Evolutionary conservation across 2,113 vertebrate species (phyloP).

Genomic region (Brachirus orientalis): DNA sequence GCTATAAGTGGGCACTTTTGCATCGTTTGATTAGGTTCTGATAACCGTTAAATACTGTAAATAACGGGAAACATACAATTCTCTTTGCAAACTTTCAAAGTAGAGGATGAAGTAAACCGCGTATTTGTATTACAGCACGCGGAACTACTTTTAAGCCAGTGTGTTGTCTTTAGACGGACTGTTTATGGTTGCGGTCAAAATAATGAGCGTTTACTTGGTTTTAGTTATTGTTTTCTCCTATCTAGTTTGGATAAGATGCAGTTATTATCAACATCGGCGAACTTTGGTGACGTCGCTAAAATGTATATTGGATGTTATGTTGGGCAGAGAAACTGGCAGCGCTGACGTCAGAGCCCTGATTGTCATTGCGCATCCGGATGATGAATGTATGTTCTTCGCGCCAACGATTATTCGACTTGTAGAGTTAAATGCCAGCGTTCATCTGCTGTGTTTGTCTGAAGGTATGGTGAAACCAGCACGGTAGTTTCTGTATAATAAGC

Average conservation of each 20-base stretch:
- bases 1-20: not conserved
- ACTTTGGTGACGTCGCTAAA: conserved; percentile 31
- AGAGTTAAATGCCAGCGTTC: conserved; percentile 73
- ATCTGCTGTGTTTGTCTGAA: conserved; percentile 92
- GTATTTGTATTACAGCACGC: not conserved
- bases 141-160: conserved; percentile 63
- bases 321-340: not conserved
- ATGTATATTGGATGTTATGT: conserved; percentile 5
- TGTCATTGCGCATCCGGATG: conserved; percentile 94
- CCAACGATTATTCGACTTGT: conserved; percentile 86
- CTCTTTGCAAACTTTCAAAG: not conserved
- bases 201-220: conserved; percentile 72
- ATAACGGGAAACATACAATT: rapidly evolving
- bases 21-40: not conserved
- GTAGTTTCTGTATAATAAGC: too few relatives aligned
- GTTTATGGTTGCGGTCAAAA: conserved; percentile 66
- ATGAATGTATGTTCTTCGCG: conserved; percentile 97
- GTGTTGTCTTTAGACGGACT: conserved; percentile 70
- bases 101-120: not conserved
- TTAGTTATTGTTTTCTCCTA: conserved; percentile 51
- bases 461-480: conserved; percentile 80
- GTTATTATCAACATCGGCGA: conserved; percentile 54
- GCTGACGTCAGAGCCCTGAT: conserved; percentile 76
- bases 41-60: not conserved
- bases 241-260: conserved; percentile 63